Evolutionary conservation across 2,113 vertebrate genomes (phyloP), one percentile per base, ranked within the genome.

Genomic region (Planiliza haematocheilus): DNA sequence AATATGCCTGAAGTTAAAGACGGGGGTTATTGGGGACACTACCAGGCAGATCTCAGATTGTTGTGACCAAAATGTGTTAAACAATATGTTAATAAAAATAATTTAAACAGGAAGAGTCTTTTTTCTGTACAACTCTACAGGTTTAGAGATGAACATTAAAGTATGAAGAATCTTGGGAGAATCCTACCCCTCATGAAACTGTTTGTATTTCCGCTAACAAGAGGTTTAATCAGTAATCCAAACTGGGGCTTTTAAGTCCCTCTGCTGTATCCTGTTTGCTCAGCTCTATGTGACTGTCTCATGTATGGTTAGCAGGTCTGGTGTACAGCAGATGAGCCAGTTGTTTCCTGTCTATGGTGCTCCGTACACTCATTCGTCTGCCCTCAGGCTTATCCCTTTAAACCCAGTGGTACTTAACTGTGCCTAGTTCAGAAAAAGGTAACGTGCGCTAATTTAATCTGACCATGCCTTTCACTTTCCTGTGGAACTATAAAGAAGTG

Each of bases 381-480:
- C 71, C 86, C 63, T 45, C 14, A 60, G 87, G 83, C 83, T 43
- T 16, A 70, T 63, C 81, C 39, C 48, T 68, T 57, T 64, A 55
- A 68, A 17, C 48, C 62, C 65, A 61, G 41, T 50, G 16, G 61
- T 70, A 17, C 48, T 81, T 51, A 46, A 70, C 57, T 70, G 61
- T 49, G 60, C 52, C 75, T 48, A 7, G 67, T 69, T 86, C 65
- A 76, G 61, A 64, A 85, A 86, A 84, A 72, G 58, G 61, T 79
- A 76, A 80, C 49, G 1, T 71, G 62, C 30, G 6, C 73, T 83
- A 59, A 70, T 86, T 85, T 73, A 68, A 89, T 86, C 61, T 74
- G 61, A 81, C 79, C 83, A 81, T 67, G 65, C 65, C 55, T 74
- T 89, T 86, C 75, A 81, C 77, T 84, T 73, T 83, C 51, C 81